Evolutionary conservation across 2,888 invertebrate genomes (phyloP), one percentile per base, ranked within the genome.

Genomic region (Eupithecia subfuscata): DNA sequence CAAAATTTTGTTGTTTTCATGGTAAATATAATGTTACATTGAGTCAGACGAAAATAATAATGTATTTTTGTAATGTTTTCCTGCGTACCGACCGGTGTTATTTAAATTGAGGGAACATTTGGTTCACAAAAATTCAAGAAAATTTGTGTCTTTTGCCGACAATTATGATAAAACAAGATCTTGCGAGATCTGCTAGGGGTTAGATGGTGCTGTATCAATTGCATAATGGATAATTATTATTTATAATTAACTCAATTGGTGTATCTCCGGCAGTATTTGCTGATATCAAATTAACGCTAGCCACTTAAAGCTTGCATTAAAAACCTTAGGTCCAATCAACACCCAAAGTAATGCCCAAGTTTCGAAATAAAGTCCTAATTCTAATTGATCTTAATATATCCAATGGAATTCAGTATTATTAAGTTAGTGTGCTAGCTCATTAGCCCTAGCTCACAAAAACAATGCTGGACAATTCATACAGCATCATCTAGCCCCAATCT

Each of bases 1-100:
- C 56, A 25, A 56, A 72, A 25, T 56, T 68, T 40, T 34, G 67
- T 25, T 72, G 67, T 52, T 69, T 65, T 65, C n/a, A 37, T 65
- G 65, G 34, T 65, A 37, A 65, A 25, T 56, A 56, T 65, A 37
- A 65, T 37, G 34, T 18, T 37, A 11, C 52, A 22, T 56, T 56
- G 22, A 56, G 52, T 9, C 37, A 37, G 34, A 37, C 12, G 9
- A 18, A 34, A 64, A 64, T 37, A 9, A 64, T 64, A 64, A 34
- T 64, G n/a, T 52, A 52, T 9, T 4, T 48, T 48, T 48, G 48
- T 48, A n/a, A 52, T 52, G 52, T n/a, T 52, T 48, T 52, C 52
- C 52, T n/a, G 52, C 3, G n/a, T 52, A 52, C 9, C n/a, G 52
- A 52, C 9, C 9, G 52, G n/a, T 52, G 52, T 52, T 18, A 18